A percentile compares a stretch with the other conserved stretches of the same genome.
These are phyloP conservation scores for Chaetophractus vellerosus DNA, from an alignment of 2,797 vertebrate species.

Conservation along the genomic window DNA sequence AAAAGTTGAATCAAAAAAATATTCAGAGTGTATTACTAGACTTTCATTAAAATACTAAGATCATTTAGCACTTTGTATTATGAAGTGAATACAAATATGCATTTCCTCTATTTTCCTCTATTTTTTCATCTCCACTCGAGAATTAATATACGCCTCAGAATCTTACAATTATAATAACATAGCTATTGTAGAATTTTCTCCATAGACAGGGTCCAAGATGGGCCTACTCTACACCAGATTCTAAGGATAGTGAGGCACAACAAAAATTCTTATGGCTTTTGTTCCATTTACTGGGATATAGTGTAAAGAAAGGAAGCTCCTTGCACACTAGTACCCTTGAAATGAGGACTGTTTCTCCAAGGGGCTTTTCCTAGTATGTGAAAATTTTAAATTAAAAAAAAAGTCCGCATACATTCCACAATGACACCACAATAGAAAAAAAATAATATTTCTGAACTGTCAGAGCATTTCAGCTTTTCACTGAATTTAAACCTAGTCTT, in stretches of 20 bases:
- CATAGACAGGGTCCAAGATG: neutral
- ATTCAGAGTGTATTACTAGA: conserved; percentile 43
- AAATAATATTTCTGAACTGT: conserved; percentile 76
- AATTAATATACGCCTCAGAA: neutral
- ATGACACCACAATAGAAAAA: conserved; percentile 80
- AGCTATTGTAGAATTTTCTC: conserved; percentile 28
- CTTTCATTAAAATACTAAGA: conserved; percentile 46
- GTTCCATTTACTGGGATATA: neutral
- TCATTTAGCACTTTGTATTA: conserved; percentile 49
- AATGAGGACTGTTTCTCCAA: conserved; percentile 64
- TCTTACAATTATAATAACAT: conserved; percentile 22
- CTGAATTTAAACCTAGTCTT: conserved; percentile 56
- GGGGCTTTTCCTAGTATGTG: conserved; percentile 65
- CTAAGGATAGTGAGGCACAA: conserved; percentile 1
- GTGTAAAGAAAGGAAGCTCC: conserved; percentile 66
- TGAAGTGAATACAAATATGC: conserved; percentile 54
- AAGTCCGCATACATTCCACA: conserved; percentile 79
- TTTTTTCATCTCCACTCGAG: conserved; percentile 9
- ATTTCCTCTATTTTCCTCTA: neutral
- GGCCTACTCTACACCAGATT: neutral
- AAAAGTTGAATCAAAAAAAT: conserved; percentile 34
- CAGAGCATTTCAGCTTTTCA: conserved; percentile 70
- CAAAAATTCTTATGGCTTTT: conserved; percentile 42
- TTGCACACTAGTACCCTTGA: conserved; percentile 43
- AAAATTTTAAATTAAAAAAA: conserved; percentile 79